phyloP scores from a whole-genome alignment of 2,113 vertebrate species.

The Noturus placidus region DNA sequence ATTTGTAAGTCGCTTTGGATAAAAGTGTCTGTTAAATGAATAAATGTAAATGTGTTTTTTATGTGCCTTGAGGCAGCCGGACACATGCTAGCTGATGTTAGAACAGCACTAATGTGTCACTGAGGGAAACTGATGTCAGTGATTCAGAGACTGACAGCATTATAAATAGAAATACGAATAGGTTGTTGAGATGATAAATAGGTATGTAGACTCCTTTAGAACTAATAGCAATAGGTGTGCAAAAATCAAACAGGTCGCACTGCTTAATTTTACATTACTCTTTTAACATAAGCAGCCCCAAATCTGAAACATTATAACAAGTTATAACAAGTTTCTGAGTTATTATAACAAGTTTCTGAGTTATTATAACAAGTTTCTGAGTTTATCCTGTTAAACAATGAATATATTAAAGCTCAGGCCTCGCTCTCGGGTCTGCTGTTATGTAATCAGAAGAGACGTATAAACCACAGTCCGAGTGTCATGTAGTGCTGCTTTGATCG shows the following conservation, averaged over 20 bases:
- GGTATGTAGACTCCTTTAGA: background rate
- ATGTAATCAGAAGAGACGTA: constrained; percentile 9
- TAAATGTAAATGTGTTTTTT: too few species aligned
- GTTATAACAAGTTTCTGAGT: background rate
- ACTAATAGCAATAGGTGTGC: background rate
- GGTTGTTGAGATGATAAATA: background rate
- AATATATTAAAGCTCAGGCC: background rate
- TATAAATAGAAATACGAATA: background rate
- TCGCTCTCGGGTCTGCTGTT: background rate
- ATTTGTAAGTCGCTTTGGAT: too few species aligned
- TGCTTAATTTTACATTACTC: background rate
- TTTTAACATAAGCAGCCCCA: too few species aligned
- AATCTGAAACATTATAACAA: background rate
- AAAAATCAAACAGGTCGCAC: background rate
- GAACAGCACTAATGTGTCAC: background rate
- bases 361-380: background rate
- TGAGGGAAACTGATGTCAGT: background rate
- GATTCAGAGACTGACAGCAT: background rate
- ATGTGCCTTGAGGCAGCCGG: background rate
- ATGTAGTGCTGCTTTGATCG: constrained; percentile 35
- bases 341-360: background rate
- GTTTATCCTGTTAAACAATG: background rate
- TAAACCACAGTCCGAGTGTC: constrained; percentile 27
- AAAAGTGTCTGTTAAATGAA: too few species aligned
- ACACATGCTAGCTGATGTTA: background rate